A percentile compares a stretch with the other conserved stretches of the same genome.
Conservation (phyloP, 2,113 vertebrate species). For the Columba janthina region DNA sequence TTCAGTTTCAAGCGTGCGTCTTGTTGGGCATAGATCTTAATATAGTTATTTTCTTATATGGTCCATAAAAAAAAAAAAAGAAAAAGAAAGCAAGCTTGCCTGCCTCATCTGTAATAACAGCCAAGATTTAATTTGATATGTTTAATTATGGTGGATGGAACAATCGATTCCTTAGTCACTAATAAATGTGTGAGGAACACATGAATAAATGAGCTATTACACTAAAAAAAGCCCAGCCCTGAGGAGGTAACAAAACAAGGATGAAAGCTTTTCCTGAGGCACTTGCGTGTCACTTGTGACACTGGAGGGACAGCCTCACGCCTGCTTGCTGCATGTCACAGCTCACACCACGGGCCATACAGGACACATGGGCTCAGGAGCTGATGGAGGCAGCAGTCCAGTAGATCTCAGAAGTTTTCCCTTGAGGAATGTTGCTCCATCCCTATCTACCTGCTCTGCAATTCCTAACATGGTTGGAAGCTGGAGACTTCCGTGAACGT, state of each 20-base stretch:
- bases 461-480: neutral
- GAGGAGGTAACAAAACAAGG: neutral
- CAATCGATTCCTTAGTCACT: neutral
- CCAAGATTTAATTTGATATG: neutral
- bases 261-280: neutral
- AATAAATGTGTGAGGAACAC: neutral
- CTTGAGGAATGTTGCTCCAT: neutral
- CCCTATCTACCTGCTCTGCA: neutral
- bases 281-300: neutral
- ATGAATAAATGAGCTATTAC: neutral
- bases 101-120: neutral
- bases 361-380: neutral
- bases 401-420: neutral
- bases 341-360: fast-evolving
- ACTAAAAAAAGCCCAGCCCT: neutral
- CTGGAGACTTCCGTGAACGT: neutral
- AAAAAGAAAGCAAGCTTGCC: neutral
- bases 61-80: neutral
- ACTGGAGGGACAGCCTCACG: fast-evolving
- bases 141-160: neutral
- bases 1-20: neutral
- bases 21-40: neutral
- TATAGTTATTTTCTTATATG: neutral
- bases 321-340: neutral
- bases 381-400: neutral